Evolutionary conservation across 1,140 invertebrate genomes (phyloP), one percentile per base, ranked within the genome.

Genomic region (Conopomorpha cramerella): DNA sequence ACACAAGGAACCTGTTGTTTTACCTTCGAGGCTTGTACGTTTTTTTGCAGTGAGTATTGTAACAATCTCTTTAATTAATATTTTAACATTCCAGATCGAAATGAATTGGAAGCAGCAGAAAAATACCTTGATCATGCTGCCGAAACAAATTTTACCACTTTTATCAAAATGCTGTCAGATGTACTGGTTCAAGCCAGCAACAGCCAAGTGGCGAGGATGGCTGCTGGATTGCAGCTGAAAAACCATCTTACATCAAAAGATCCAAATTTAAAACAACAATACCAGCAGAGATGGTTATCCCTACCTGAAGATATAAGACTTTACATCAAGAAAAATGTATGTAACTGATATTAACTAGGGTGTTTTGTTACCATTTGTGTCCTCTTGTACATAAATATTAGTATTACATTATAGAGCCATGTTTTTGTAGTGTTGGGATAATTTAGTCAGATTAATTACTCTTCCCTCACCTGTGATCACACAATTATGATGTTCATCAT

Each of bases 241-340:
- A 99, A 99, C 82, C 90, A 94, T 48, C 83, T 99, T 14, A 97
- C 95, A 33, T 96, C 97, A 34, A 99, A 99, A 83, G 96, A 99
- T 78, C 76, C 81, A 16, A 82, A 79, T 18, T 78, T 95, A 34
- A 92, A 91, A 76, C 61, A 78, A 30, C 85, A 90, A 41, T 95
- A 96, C 64, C 93, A 96, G 65, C 86, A 93, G 45, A 77, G 95
- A 59, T 99, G 97, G 97, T 82, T 97, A 8, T 79, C 83, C 13
- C 89, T 99, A 60, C 87, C 92, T 12, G 86, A 87, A 53, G 93
- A 97, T 38, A 88, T 91, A 8, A 84, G 94, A 58, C 82, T 79
- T 42, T 91, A 91, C 56, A 89, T 99, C 30, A 99, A 99, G 74
- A 91, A 92, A 72, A 99, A 99, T 87, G 95, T 98, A 65, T 52